Conservation (phyloP, 2,113 vertebrate species). For the Elanus axillaris region DNA sequence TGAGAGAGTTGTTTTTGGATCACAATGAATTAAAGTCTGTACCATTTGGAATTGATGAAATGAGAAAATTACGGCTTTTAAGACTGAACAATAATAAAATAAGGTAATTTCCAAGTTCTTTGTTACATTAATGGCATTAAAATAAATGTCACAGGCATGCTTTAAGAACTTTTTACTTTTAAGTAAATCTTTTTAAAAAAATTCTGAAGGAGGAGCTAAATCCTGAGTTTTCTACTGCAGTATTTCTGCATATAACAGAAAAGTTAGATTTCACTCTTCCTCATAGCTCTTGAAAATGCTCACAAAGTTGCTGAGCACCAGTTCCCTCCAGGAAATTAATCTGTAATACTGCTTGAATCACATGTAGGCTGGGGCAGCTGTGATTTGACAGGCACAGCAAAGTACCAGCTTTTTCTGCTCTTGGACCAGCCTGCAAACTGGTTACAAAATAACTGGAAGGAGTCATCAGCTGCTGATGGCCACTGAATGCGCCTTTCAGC, state of each 20-base stretch:
- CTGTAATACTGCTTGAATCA: neutral
- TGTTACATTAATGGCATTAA: neutral
- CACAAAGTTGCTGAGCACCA: neutral
- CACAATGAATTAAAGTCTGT: slow-evolving; percentile 86
- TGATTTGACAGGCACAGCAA: neutral
- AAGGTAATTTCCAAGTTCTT: slow-evolving; percentile 74
- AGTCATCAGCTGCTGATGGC: neutral
- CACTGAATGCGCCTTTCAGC: neutral
- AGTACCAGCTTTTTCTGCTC: neutral
- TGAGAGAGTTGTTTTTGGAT: slow-evolving; percentile 92
- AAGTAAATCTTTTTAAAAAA: neutral
- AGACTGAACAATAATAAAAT: slow-evolving; percentile 92
- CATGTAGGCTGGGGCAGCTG: accelerated
- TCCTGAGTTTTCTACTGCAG: neutral
- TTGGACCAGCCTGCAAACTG: neutral
- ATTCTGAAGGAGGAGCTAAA: neutral
- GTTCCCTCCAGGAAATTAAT: neutral
- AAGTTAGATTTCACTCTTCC: neutral
- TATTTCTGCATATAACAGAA: neutral
- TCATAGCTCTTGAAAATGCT: neutral
- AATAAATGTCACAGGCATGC: neutral
- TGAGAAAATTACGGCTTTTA: slow-evolving; percentile 88
- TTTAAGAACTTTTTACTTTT: neutral
- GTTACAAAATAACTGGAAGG: neutral
- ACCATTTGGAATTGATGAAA: slow-evolving; percentile 86